These are phyloP conservation scores for Brachyistius frenatus DNA, from an alignment of 2,113 vertebrate genomes.

Conservation along the genomic window DNA sequence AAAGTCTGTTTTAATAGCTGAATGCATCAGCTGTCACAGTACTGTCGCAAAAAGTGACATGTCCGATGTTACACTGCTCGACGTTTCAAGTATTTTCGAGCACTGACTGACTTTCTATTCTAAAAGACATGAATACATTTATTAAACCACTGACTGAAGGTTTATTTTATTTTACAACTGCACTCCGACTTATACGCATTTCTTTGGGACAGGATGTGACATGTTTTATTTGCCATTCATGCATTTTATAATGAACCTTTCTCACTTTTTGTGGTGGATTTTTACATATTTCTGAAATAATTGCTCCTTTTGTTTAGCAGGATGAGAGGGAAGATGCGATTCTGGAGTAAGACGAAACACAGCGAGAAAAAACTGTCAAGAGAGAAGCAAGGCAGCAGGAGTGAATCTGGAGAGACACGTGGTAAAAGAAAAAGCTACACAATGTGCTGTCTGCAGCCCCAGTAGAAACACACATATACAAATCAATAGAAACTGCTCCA, in stretches of 20 bases:
- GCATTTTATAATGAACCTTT: not conserved
- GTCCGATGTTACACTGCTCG: too few relatives aligned
- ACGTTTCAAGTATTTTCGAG: too few relatives aligned
- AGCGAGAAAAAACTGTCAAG: slow-evolving; percentile 88
- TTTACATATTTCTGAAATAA: not conserved
- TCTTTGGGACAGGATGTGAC: too few relatives aligned
- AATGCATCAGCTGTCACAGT: too few relatives aligned
- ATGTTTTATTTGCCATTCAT: too few relatives aligned
- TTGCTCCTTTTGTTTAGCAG: slow-evolving; percentile 70
- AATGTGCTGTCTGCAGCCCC: not conserved
- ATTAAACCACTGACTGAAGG: too few relatives aligned
- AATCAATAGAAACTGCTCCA: not conserved
- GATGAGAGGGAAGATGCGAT: slow-evolving; percentile 92
- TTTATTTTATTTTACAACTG: too few relatives aligned
- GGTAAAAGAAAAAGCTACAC: slow-evolving; percentile 51
- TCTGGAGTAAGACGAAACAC: slow-evolving; percentile 92
- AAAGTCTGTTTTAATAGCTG: too few relatives aligned
- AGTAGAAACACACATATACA: not conserved
- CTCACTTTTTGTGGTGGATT: not conserved
- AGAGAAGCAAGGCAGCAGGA: slow-evolving; percentile 85
- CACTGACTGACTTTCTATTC: too few relatives aligned
- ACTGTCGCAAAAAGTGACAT: too few relatives aligned
- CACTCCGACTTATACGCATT: too few relatives aligned
- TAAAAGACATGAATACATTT: too few relatives aligned
- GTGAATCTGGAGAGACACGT: slow-evolving; percentile 83